Percentiles rank a stretch among this genome's conserved stretches.
These are phyloP conservation scores for Sus scrofa DNA, from an alignment of 2,113 vertebrate species.

Conservation along the genomic window T2T-Sscrofa CM000824.6:99408501-99409000, in stretches of 20 bases:
- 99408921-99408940: neutral
- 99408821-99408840: neutral
- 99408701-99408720: neutral
- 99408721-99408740: neutral
- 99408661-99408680: neutral
- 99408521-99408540: slow-evolving; percentile 31
- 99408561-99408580: neutral
- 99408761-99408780: neutral
- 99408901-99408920: neutral
- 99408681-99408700: neutral
- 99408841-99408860: neutral
- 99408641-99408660: neutral
- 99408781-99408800: neutral
- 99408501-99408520: neutral
- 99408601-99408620: neutral
- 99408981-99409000: neutral
- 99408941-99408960: neutral
- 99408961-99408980: neutral
- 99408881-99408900: neutral
- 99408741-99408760: slow-evolving; percentile 9
- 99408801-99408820: neutral
- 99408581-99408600: neutral
- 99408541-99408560: neutral
- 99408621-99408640: neutral
- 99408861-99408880: neutral